A percentile compares a stretch with the other conserved stretches of the same genome.
These are phyloP conservation scores for Tetranychus cinnabarinus DNA, from an alignment of 1,140 invertebrate genomes.

Conservation along the genomic window DNA sequence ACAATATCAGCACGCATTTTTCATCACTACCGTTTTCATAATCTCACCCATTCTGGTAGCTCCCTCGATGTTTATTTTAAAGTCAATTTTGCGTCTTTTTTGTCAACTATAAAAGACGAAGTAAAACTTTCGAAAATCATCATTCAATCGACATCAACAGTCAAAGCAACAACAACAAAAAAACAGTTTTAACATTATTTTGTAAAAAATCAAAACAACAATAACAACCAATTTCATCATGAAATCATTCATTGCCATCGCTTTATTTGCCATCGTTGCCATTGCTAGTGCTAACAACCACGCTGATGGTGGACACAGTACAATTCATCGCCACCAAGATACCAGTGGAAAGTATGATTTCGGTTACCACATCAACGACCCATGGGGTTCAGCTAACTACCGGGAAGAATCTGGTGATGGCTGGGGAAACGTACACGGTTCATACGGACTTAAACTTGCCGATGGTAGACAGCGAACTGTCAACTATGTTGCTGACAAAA, in stretches of 20 bases:
- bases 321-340: neutral
- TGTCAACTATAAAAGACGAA: no score
- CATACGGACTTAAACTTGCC: slow-evolving; percentile 9
- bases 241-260: neutral
- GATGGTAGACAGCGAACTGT: slow-evolving; percentile 12
- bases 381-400: slow-evolving; percentile 8
- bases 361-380: slow-evolving; percentile 13
- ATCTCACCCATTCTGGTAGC: no score
- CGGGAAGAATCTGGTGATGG: slow-evolving; percentile 13
- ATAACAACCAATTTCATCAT: neutral
- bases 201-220: neutral
- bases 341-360: slow-evolving; percentile 13
- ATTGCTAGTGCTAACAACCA: neutral
- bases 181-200: neutral
- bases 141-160: neutral
- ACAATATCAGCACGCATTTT: no score
- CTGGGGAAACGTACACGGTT: slow-evolving; percentile 11
- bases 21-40: no score
- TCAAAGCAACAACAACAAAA: neutral
- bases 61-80: no score
- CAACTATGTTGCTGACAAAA: slow-evolving; percentile 10
- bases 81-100: no score
- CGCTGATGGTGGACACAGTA: neutral
- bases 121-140: no score
- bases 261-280: neutral